Percentiles rank a stretch among this genome's conserved stretches.
phyloP scores from a whole-genome alignment of 2,797 vertebrate genomes.

The Helarctos malayanus region DNA sequence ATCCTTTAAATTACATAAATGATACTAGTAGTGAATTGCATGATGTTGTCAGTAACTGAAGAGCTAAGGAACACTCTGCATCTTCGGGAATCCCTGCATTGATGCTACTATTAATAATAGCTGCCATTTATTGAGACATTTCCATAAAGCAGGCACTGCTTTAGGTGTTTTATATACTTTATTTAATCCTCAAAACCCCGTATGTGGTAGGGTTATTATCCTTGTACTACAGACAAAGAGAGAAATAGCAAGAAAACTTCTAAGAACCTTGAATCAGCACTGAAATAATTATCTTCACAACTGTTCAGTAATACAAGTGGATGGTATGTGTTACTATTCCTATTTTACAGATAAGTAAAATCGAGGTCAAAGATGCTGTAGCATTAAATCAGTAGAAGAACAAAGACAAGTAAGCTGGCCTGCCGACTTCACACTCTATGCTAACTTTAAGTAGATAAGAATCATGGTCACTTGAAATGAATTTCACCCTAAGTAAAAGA shows the following conservation, averaged over 20 bases:
- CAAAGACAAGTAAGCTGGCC: neutral
- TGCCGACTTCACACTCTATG: neutral
- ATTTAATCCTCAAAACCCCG: neutral
- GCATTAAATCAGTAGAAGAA: constrained; percentile 11
- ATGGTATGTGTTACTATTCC: neutral
- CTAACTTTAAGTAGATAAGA: constrained; percentile 28
- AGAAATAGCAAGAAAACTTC: neutral
- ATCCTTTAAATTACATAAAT: constrained; percentile 30
- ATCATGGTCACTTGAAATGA: neutral
- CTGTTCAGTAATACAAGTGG: neutral
- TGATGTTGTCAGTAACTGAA: neutral
- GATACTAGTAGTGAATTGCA: neutral
- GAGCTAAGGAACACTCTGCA: neutral
- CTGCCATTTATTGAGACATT: neutral
- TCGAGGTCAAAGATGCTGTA: neutral
- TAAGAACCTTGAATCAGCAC: neutral
- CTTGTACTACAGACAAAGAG: neutral
- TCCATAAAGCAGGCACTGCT: neutral
- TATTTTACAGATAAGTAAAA: constrained; percentile 20
- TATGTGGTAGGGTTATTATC: neutral
- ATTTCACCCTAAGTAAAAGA: neutral
- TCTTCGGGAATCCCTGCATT: neutral
- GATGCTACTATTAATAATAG: neutral
- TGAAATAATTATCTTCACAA: constrained; percentile 40
- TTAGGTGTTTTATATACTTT: neutral